These are phyloP conservation scores for Gryon sp. DNA, from an alignment of 1,140 invertebrate genomes.

Conservation along the genomic window DNA sequence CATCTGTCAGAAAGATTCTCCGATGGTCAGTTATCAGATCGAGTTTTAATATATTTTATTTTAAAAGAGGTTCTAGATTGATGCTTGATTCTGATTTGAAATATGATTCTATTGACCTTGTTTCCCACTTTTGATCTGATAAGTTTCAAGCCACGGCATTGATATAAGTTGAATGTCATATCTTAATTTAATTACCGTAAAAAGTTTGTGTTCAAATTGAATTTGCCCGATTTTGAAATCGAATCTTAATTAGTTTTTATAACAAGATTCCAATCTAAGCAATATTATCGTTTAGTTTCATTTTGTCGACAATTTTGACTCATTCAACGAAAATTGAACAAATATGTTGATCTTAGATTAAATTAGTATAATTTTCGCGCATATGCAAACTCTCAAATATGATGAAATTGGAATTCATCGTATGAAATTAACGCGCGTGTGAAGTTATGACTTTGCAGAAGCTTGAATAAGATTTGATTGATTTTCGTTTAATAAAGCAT, in stretches of 20 bases:
- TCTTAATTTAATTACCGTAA: conserved; percentile 51
- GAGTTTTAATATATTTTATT: too few relatives aligned
- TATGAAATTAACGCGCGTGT: too few relatives aligned
- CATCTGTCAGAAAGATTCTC: too few relatives aligned
- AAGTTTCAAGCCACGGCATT: conserved; percentile 11
- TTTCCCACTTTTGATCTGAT: conserved; percentile 37
- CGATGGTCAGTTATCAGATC: too few relatives aligned
- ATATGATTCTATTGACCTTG: conserved; percentile 50
- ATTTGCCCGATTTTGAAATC: conserved; percentile 15
- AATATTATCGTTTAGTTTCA: conserved; percentile 1
- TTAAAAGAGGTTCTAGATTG: too few relatives aligned
- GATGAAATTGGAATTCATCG: too few relatives aligned
- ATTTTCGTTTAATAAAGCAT: conserved; percentile 22
- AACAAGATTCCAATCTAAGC: conserved; percentile 14
- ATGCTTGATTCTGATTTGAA: conserved; percentile 44
- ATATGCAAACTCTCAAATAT: too few relatives aligned
- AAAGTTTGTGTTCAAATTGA: conserved; percentile 28
- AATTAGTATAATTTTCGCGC: too few relatives aligned
- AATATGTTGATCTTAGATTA: too few relatives aligned
- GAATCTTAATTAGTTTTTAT: conserved; percentile 37
- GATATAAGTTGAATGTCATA: conserved; percentile 26
- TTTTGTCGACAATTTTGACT: too few relatives aligned
- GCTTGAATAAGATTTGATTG: conserved; percentile 22
- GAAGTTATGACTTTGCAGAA: conserved; percentile 14
- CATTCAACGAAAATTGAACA: too few relatives aligned